Percentiles rank a stretch among this genome's conserved stretches.
phyloP scores from a whole-genome alignment of 1,140 invertebrate species.

The Camponotus vicinus region DNA sequence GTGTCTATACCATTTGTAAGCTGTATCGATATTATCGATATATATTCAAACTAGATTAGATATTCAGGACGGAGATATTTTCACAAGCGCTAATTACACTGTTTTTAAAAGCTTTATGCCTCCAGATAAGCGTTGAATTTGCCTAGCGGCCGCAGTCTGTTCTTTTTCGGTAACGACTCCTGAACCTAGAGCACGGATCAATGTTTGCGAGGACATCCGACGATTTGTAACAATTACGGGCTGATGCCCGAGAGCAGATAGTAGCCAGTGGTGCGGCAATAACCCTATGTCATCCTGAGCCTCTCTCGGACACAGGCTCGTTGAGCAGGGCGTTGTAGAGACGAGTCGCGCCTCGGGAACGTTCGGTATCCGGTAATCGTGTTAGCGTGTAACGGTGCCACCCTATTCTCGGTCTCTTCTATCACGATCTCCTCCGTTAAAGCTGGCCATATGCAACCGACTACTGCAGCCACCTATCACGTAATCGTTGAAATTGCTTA shows the following conservation, averaged over 20 bases:
- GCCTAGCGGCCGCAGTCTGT: not conserved
- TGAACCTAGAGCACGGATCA: conserved; percentile 57
- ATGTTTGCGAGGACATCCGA: conserved; percentile 65
- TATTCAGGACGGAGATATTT: not conserved
- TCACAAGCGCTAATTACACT: conserved; percentile 26
- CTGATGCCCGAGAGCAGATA: conserved; percentile 67
- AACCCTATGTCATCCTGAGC: conserved; percentile 76
- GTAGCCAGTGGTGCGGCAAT: conserved; percentile 69
- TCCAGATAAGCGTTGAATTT: conserved; percentile 13
- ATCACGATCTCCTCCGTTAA: conserved; percentile 62
- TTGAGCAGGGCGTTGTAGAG: conserved; percentile 62
- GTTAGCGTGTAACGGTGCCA: conserved; percentile 77
- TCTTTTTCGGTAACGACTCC: conserved; percentile 41
- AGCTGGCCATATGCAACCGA: conserved; percentile 23
- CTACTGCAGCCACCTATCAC: conserved; percentile 1
- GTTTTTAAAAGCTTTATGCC: not conserved
- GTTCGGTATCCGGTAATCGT: conserved; percentile 74
- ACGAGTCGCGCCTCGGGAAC: conserved; percentile 70
- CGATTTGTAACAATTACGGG: conserved; percentile 79
- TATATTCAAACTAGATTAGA: not conserved
- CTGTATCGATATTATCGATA: not conserved
- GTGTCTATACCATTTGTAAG: not conserved
- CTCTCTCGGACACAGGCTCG: conserved; percentile 63
- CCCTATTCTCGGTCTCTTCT: conserved; percentile 49
- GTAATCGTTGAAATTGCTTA: conserved; percentile 19